These are phyloP conservation scores for Watsonalla binaria DNA, from an alignment of 2,888 invertebrate species.

Conservation along the genomic window DNA sequence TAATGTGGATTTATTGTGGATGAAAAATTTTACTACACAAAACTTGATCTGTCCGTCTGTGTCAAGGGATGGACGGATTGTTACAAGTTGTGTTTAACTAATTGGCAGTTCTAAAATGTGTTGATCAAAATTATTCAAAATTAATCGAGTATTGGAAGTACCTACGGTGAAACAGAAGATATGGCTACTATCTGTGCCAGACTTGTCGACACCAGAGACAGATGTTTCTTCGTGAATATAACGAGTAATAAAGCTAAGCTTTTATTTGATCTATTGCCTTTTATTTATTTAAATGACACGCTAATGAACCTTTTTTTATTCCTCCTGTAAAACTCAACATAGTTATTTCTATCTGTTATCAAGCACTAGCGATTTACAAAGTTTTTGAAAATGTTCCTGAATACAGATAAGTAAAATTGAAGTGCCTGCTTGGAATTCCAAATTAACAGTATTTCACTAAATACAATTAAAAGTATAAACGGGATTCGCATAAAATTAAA, in stretches of 20 bases:
- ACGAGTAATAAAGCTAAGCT: conserved; percentile 88
- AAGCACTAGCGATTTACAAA: background rate
- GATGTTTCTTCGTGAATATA: conserved; percentile 82
- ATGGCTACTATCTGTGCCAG: conserved; percentile 59
- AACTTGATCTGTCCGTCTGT: conserved; percentile 40
- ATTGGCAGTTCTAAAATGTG: conserved; percentile 65
- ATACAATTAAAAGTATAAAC: too few relatives aligned
- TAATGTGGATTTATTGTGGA: conserved; percentile 62
- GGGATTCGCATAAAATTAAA: too few relatives aligned
- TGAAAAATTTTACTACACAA: conserved; percentile 49
- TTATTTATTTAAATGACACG: conserved; percentile 43
- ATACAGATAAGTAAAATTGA: too few relatives aligned
- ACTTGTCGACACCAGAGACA: conserved; percentile 74
- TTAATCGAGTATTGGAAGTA: conserved; percentile 46
- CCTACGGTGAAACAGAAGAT: conserved; percentile 49
- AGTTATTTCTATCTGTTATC: too few relatives aligned
- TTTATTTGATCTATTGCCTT: conserved; percentile 80
- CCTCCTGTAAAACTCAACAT: too few relatives aligned
- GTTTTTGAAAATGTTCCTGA: too few relatives aligned
- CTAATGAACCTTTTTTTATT: background rate
- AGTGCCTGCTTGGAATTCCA: too few relatives aligned
- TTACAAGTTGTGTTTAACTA: conserved; percentile 54
- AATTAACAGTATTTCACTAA: too few relatives aligned
- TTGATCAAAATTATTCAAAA: conserved; percentile 67
- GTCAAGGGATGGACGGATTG: conserved; percentile 23